Evolutionary conservation across 2,113 vertebrate genomes (phyloP).

Genomic region (Thamnaconus septentrionalis): DNA sequence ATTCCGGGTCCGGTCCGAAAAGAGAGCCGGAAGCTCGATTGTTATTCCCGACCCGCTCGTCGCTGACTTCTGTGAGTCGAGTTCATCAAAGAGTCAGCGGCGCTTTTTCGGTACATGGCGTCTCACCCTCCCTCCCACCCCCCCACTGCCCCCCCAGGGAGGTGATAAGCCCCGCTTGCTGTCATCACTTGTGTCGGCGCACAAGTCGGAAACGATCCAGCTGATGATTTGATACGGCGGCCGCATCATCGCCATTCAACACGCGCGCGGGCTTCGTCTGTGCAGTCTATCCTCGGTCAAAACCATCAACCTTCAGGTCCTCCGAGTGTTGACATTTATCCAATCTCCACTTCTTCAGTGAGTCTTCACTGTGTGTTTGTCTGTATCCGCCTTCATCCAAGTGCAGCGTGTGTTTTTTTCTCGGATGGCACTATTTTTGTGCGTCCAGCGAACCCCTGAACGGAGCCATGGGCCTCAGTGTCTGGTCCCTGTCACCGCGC

Average conservation of each 20-base stretch:
- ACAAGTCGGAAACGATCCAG: constrained; percentile 29
- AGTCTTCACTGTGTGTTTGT: background rate
- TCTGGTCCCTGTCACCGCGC: background rate
- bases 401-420: constrained; percentile 25
- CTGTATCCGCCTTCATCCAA: constrained; percentile 5
- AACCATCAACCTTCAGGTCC: background rate
- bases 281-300: background rate
- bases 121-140: background rate
- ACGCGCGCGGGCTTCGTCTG: background rate
- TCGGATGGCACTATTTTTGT: constrained; percentile 26
- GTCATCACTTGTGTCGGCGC: constrained; percentile 25
- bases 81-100: constrained; percentile 23
- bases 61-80: background rate
- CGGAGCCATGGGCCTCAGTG: no score
- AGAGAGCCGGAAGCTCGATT: background rate
- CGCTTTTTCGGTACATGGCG: constrained; percentile 11
- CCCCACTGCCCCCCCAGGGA: constrained; percentile 1
- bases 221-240: constrained; percentile 35
- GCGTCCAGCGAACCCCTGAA: no score
- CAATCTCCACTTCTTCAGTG: no score
- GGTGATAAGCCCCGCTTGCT: constrained; percentile 11
- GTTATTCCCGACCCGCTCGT: background rate
- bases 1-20: background rate
- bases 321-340: no score
- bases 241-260: constrained; percentile 3